Evolutionary conservation across 1,140 invertebrate species (phyloP).

Genomic region (Battus philenor): DNA sequence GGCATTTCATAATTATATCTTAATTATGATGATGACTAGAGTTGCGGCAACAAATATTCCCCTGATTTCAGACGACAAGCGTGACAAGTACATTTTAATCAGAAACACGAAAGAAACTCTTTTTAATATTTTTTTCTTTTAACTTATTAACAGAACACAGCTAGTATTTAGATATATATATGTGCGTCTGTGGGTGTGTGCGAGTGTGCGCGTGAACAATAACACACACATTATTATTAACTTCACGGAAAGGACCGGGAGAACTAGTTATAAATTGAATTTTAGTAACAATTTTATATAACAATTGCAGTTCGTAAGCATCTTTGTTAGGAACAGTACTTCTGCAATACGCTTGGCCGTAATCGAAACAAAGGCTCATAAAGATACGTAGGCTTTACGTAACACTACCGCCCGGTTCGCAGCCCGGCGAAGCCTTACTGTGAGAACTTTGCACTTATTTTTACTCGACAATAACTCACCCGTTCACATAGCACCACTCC

Average conservation of each 20-base stretch:
- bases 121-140: no score
- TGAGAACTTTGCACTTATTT: constrained; percentile 34
- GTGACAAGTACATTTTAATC: no score
- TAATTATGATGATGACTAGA: no score
- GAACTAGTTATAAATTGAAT: background rate
- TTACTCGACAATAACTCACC: constrained; percentile 23
- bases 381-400: constrained; percentile 62
- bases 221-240: background rate
- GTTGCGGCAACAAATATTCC: no score
- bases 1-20: no score
- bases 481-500: no score
- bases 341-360: constrained; percentile 49
- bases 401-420: constrained; percentile 39
- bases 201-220: background rate
- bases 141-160: no score
- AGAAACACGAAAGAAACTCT: no score
- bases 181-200: background rate
- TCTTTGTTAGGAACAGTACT: constrained; percentile 41
- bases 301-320: background rate
- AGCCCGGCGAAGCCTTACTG: constrained; percentile 30
- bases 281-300: background rate
- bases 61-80: no score
- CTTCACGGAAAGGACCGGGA: background rate
- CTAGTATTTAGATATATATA: background rate
- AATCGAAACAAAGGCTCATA: constrained; percentile 68